A percentile compares a stretch with the other conserved stretches of the same genome.
These are phyloP conservation scores for Drosophila ustulata DNA, from an alignment of 2,888 invertebrate species.

Conservation along the genomic window DNA sequence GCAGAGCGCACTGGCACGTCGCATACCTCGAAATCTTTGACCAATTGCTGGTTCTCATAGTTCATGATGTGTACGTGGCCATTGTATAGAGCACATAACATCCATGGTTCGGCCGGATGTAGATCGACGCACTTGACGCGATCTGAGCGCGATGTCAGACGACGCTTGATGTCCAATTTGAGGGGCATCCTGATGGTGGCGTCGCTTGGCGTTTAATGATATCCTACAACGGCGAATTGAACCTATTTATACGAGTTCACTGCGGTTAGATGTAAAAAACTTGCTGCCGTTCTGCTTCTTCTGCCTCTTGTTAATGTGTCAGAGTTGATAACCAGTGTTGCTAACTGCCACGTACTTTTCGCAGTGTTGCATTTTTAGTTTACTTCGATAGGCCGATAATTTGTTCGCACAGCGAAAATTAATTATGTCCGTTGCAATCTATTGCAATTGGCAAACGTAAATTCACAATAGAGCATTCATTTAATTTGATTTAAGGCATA, in stretches of 20 bases:
- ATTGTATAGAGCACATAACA: conserved; percentile 98
- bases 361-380: conserved; percentile 26
- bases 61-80: conserved; percentile 99
- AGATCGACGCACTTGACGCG: conserved; percentile 99
- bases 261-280: conserved; percentile 58
- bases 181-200: conserved; percentile 88
- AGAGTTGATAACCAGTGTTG: conserved; percentile 59
- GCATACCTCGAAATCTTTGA: conserved; percentile 96
- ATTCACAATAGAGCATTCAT: not conserved
- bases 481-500: not conserved
- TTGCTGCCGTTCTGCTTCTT: conserved; percentile 61
- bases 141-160: conserved; percentile 98
- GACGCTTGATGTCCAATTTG: conserved; percentile 98
- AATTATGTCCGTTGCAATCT: not conserved
- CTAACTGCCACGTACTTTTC: conserved; percentile 59
- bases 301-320: conserved; percentile 64
- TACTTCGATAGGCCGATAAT: conserved; percentile 1
- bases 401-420: not conserved
- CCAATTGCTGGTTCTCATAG: conserved; percentile 96
- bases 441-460: not conserved
- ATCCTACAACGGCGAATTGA: conserved; percentile 33
- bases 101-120: conserved; percentile 99
- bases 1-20: conserved; percentile 98
- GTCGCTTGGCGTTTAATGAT: conserved; percentile 26
- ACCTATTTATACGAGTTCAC: conserved; percentile 35